A percentile compares a stretch with the other conserved stretches of the same genome.
Evolutionary conservation across 2,113 vertebrate species (phyloP).

Genomic region (Zeus faber): DNA sequence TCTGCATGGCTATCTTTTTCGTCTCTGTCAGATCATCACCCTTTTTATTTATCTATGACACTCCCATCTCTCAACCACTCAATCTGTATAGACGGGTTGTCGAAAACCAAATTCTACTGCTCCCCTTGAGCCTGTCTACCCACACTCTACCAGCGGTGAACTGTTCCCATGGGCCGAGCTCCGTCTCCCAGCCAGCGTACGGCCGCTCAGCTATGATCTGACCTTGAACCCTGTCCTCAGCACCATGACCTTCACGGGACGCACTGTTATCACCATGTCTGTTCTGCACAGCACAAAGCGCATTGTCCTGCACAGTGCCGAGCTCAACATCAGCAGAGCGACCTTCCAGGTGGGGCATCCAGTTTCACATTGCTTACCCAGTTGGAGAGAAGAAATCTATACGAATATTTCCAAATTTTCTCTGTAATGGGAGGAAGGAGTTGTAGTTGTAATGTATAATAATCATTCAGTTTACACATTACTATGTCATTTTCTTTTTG

Average conservation of each 20-base stretch:
- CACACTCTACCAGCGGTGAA: conserved; percentile 79
- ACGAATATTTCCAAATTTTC: too few species aligned
- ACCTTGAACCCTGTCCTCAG: conserved; percentile 82
- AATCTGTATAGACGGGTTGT: conserved; percentile 76
- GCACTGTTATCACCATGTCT: conserved; percentile 76
- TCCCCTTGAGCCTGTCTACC: conserved; percentile 75
- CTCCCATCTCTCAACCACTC: neutral
- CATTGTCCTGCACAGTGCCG: conserved; percentile 85
- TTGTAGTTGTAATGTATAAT: too few species aligned
- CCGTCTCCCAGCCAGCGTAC: conserved; percentile 81
- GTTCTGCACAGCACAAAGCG: conserved; percentile 74
- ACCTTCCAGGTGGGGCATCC: conserved; percentile 40
- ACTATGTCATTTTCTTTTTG: neutral
- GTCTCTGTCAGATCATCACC: neutral
- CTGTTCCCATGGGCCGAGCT: conserved; percentile 86
- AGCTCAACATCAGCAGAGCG: conserved; percentile 80
- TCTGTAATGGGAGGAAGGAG: too few species aligned
- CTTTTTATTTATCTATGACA: neutral
- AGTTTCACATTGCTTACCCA: too few species aligned
- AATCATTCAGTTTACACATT: too few species aligned
- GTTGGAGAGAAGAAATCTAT: too few species aligned
- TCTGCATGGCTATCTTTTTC: neutral
- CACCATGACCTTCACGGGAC: conserved; percentile 80
- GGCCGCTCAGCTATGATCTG: conserved; percentile 84
- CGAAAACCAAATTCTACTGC: conserved; percentile 72